phyloP scores from a whole-genome alignment of 2,113 vertebrate species.

The Myiozetetes cayanensis region DNA sequence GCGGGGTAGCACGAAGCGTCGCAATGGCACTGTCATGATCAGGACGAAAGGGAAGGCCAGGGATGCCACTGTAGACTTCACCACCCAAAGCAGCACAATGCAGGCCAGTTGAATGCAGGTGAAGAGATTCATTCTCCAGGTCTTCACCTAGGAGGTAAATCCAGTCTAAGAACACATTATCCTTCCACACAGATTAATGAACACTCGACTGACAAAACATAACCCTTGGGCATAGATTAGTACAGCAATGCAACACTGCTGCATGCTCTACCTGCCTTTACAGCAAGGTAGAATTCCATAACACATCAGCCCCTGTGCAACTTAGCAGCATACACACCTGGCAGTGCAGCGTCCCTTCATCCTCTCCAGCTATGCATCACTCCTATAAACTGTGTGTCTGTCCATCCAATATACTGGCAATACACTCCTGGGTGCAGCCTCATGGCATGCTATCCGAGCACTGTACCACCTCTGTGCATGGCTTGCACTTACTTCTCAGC shows the following conservation, averaged over 20 bases:
- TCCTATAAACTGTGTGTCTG: background rate
- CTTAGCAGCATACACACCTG: background rate
- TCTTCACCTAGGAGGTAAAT: constrained; percentile 87
- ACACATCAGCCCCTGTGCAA: background rate
- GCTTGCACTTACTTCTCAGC: background rate
- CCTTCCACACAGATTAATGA: background rate
- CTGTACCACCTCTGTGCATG: background rate
- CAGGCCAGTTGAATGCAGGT: constrained; percentile 92
- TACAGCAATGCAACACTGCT: background rate
- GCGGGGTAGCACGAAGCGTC: constrained; percentile 87
- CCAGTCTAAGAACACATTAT: background rate
- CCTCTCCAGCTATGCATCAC: background rate
- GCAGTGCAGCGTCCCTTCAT: background rate
- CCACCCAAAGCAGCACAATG: constrained; percentile 92
- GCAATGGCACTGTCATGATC: constrained; percentile 95
- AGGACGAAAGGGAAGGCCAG: constrained; percentile 96
- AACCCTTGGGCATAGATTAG: background rate
- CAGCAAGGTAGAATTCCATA: background rate
- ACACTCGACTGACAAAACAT: background rate
- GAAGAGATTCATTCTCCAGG: constrained; percentile 98
- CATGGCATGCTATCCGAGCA: background rate
- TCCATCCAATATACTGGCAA: background rate
- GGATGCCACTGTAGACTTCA: constrained; percentile 91
- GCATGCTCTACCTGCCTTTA: background rate
- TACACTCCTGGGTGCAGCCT: background rate